Evolutionary conservation across 2,113 vertebrate genomes (phyloP), one percentile per base, ranked within the genome.

Genomic region (Glareola pratincola): DNA sequence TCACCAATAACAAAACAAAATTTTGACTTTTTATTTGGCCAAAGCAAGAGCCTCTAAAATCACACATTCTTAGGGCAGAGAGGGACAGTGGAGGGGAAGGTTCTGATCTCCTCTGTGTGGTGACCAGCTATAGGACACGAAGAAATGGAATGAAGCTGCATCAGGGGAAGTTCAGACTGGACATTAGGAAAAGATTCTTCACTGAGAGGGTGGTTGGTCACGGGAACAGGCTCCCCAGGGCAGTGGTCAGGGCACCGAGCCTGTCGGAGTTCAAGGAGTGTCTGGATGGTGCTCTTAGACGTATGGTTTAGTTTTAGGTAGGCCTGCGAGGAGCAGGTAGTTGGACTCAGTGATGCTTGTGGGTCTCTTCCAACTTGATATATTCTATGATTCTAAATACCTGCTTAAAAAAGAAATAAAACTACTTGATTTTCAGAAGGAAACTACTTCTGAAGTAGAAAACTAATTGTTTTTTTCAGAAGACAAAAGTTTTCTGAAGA

Each of bases 191-290:
- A 67, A 54, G 4, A 3, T 67, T 79, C 29, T 54, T 82, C 24
- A 8, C 37, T 14, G 32, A 45, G 43, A 27, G 10, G 4, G 2
- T 80, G 32, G 3, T 8, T 6, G 0, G 7, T 47, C 43, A 3
- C 50, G 34, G 26, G 32, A 72, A 68, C 19, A 83, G 57, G 14
- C 12, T 80, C 29, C 2, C 29, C 67, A n/a, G 43, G 10, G 48
- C 72, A 86, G 26, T 36, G 47, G 24, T 68, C 56, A 34, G 1
- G 12, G 27, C 71, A 59, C 9, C 54, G 50, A 94, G n/a, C n/a
- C 75, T 69, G 14, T 22, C 47, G 11, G 11, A 60, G n/a, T 37
- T 72, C 64, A 39, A 73, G 64, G 32, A 64, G 43, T 2, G 1
- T 59, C 37, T 81, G 76, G 15, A 48, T 1, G 1, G 47, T 7